A percentile compares a stretch with the other conserved stretches of the same genome.
Conservation (phyloP, 2,888 invertebrate species). For the Heliconius ethilla region DNA sequence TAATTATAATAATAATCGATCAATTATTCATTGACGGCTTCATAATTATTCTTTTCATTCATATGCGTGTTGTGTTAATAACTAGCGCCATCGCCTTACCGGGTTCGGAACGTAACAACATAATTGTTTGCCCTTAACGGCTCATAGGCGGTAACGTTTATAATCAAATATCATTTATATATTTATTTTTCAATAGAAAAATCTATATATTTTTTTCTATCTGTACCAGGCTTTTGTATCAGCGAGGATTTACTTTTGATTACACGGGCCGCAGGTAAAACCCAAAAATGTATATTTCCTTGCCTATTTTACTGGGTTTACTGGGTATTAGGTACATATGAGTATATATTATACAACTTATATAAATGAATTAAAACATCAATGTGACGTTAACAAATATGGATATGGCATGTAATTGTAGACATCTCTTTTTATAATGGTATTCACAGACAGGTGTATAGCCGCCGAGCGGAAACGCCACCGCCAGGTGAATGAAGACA, state of each 20-base stretch:
- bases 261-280: no score
- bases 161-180: no score
- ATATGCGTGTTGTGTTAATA: conserved; percentile 24
- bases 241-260: neutral
- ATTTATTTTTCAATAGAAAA: neutral
- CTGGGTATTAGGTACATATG: no score
- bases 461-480: conserved; percentile 45
- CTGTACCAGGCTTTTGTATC: neutral
- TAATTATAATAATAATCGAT: conserved; percentile 24
- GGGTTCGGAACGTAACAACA: conserved; percentile 30
- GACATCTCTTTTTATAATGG: conserved; percentile 16
- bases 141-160: neutral
- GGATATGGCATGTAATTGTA: conserved; percentile 21
- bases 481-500: conserved; percentile 49
- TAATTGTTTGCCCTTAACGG: conserved; percentile 27
- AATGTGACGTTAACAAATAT: conserved; percentile 24
- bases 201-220: neutral
- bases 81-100: conserved; percentile 38
- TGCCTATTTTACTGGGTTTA: no score
- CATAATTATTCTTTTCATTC: conserved; percentile 34
- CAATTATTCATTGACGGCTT: conserved; percentile 24
- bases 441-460: conserved; percentile 49
- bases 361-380: conserved; percentile 27
- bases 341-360: conserved; percentile 3
- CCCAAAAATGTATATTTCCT: no score